phyloP scores from a whole-genome alignment of 2,888 invertebrate species.

The Steromphala cineraria region DNA sequence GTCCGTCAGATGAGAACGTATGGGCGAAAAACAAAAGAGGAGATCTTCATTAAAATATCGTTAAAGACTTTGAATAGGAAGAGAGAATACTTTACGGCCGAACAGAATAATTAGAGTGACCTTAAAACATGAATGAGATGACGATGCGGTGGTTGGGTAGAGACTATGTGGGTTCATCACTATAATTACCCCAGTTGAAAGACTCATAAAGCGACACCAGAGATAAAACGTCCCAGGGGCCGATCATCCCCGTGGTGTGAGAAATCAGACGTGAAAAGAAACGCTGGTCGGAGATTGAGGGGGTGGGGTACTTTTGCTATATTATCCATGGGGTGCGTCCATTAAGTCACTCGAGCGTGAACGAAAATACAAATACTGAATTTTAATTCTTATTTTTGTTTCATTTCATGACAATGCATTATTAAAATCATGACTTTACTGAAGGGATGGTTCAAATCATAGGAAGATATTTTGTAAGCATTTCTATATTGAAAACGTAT shows the following conservation, averaged over 20 bases:
- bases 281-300: neutral
- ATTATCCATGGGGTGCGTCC: too few relatives aligned
- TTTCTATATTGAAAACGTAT: too few relatives aligned
- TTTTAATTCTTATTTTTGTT: too few relatives aligned
- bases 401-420: too few relatives aligned
- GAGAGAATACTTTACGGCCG: neutral
- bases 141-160: neutral
- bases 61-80: neutral
- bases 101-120: slow-evolving; percentile 19
- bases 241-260: neutral
- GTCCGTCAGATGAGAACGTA: neutral
- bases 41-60: slow-evolving; percentile 9
- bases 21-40: neutral
- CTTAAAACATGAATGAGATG: neutral
- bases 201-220: slow-evolving; percentile 16
- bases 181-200: slow-evolving; percentile 13
- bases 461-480: too few relatives aligned
- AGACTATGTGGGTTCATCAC: neutral
- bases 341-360: too few relatives aligned
- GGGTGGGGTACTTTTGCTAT: neutral
- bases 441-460: too few relatives aligned
- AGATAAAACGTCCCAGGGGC: neutral
- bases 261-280: neutral
- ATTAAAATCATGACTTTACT: too few relatives aligned
- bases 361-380: too few relatives aligned